Conservation (phyloP, 2,888 invertebrate genomes). For the Erebia palarica region DNA sequence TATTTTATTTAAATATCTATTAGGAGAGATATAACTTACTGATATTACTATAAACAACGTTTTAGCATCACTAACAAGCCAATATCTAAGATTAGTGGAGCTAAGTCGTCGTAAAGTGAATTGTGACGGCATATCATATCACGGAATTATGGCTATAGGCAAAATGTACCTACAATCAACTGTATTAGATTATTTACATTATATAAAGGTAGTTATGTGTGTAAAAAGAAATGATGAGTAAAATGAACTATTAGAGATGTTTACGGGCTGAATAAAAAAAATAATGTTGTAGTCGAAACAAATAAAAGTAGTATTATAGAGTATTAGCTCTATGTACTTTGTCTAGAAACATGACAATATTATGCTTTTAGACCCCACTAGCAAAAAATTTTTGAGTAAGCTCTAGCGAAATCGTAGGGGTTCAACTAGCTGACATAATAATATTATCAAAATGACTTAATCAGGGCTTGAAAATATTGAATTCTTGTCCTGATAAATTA, state of each 20-base stretch:
- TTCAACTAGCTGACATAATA: no score
- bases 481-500: background rate
- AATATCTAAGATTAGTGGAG: conserved; percentile 69
- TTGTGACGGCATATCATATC: conserved; percentile 59
- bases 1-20: conserved; percentile 34
- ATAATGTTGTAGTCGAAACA: no score
- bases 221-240: no score
- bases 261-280: no score
- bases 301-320: no score
- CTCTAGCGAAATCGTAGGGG: no score
- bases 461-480: no score
- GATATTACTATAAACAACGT: conserved; percentile 43
- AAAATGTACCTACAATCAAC: conserved; percentile 6
- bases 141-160: conserved; percentile 65
- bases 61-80: conserved; percentile 66
- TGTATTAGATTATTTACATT: background rate
- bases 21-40: conserved; percentile 44
- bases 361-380: no score
- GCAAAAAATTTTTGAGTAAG: no score
- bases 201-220: background rate
- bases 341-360: background rate
- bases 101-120: conserved; percentile 49
- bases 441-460: no score
- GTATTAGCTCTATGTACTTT: no score
- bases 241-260: no score